These are phyloP conservation scores for Nasonia vitripennis DNA, from an alignment of 1,140 invertebrate genomes.

Conservation along the genomic window DNA sequence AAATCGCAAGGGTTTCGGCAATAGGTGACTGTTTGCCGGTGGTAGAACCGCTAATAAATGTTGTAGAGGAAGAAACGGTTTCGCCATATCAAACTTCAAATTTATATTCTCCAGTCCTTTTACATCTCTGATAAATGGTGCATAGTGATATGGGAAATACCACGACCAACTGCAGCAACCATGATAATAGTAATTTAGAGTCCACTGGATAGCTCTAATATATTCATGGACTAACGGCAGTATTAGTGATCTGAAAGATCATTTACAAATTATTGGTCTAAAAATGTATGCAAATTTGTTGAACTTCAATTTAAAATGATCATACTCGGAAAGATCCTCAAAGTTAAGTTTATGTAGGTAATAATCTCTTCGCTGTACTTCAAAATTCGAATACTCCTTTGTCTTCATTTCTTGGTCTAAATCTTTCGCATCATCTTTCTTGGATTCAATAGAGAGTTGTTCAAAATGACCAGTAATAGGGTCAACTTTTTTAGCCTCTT, in stretches of 20 bases:
- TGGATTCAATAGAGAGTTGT: too few relatives aligned
- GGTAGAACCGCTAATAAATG: slow-evolving; percentile 86
- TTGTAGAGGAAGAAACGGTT: slow-evolving; percentile 91
- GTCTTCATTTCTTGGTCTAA: too few relatives aligned
- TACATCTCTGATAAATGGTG: slow-evolving; percentile 88
- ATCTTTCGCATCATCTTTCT: too few relatives aligned
- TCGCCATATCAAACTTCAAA: slow-evolving; percentile 86
- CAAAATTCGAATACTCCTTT: too few relatives aligned
- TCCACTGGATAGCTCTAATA: slow-evolving; percentile 96
- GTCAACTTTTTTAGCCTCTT: too few relatives aligned
- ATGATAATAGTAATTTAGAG: slow-evolving; percentile 96
- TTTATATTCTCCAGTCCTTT: slow-evolving; percentile 80
- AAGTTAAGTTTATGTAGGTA: too few relatives aligned
- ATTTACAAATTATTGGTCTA: too few relatives aligned
- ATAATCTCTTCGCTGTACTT: too few relatives aligned
- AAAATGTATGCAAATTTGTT: too few relatives aligned
- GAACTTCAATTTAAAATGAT: too few relatives aligned
- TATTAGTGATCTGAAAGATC: slow-evolving; percentile 80
- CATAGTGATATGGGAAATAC: slow-evolving; percentile 97
- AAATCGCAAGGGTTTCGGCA: slow-evolving; percentile 88
- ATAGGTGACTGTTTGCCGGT: slow-evolving; percentile 84
- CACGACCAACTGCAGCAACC: slow-evolving; percentile 97
- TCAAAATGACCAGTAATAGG: too few relatives aligned
- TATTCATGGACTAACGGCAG: slow-evolving; percentile 89
- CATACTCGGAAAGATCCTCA: too few relatives aligned